Percentiles rank a stretch among this genome's conserved stretches.
Conservation (phyloP, 53 echinoderm and acorn worm genomes). For the Paelopatides confundens region DNA sequence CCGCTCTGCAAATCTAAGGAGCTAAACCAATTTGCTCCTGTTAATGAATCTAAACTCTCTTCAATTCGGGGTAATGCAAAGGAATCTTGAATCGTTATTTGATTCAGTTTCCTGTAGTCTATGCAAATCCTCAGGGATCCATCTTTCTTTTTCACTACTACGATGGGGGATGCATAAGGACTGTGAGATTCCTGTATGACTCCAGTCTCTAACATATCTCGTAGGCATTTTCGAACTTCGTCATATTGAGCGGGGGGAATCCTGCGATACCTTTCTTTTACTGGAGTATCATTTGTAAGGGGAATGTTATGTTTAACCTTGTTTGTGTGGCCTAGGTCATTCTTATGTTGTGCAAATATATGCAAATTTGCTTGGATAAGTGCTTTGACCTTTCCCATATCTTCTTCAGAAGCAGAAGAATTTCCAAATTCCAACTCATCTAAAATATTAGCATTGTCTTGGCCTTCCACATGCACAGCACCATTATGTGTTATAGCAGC, state of each 20-base stretch:
- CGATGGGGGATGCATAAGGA: conserved; percentile 61
- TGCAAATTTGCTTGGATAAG: neutral
- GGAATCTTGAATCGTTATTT: conserved; percentile 9
- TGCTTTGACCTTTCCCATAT: neutral
- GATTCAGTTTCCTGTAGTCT: conserved; percentile 41
- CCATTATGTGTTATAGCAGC: neutral
- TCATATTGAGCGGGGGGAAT: conserved; percentile 54
- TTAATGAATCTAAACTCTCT: no score
- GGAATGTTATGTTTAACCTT: conserved; percentile 29
- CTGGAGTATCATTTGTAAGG: neutral
- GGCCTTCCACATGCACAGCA: neutral
- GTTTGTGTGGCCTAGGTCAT: conserved; percentile 22
- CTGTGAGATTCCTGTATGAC: conserved; percentile 43
- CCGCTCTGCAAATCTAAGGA: no score
- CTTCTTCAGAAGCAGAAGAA: neutral
- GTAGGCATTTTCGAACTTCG: conserved; percentile 9
- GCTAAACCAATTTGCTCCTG: no score
- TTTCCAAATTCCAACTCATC: neutral
- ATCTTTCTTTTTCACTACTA: conserved; percentile 34
- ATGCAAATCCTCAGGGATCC: conserved; percentile 28
- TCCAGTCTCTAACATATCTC: conserved; percentile 11
- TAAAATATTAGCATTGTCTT: no score
- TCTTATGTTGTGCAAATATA: conserved; percentile 15
- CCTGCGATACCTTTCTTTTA: conserved; percentile 31
- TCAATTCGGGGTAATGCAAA: no score